Base-by-base conservation (phyloP, 2,113 vertebrate genomes). In the Pimephales promelas region DNA sequence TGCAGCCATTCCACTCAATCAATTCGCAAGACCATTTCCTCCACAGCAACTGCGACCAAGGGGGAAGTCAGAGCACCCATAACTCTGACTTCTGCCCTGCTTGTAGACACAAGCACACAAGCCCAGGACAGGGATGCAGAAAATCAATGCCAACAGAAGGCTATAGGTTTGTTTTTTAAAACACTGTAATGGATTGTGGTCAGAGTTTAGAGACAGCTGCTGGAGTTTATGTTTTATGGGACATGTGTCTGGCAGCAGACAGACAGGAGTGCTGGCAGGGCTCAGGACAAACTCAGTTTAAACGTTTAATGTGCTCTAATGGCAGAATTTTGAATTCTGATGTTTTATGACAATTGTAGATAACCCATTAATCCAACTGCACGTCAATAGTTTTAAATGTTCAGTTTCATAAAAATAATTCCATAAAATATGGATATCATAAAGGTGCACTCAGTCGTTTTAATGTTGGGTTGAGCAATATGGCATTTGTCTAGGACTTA, bases 141-240 rank as follows among this genome's bases (percentile, higher is more conserved):
- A 90, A 79, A n/a, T 26, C 83, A 28, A 79, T 84, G 88, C 26
- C 68, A 71, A 84, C 68, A 56, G 88, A 80, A 52, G 49, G 52
- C 70, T 78, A 13, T 8, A 85, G 82, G 77, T 86, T 87, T 20
- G 11, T 92, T 91, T 91, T 87, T 24, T 3, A 11, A 89, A 86
- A n/a, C 86, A 87, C 81, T 22, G 78, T 91, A 93, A 92, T 91
- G 89, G 89, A 91, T 90, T 92, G 92, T 78, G 90, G 88, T 83
- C 74, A 89, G 87, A 86, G 81, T 89, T 83, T 71, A 47, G 24
- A 18, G 83, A 90, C 91, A 92, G 91, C 91, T 91, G 91, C 86
- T 52, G 49, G 49, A 52, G 49, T 20, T 20, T 5, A 52, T 52
- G 49, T 52, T 52, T 52, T 20, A 94, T 87, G 84, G 83, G 77